Evolutionary conservation across 2,888 invertebrate genomes (phyloP).

Genomic region (Lagria hirta): DNA sequence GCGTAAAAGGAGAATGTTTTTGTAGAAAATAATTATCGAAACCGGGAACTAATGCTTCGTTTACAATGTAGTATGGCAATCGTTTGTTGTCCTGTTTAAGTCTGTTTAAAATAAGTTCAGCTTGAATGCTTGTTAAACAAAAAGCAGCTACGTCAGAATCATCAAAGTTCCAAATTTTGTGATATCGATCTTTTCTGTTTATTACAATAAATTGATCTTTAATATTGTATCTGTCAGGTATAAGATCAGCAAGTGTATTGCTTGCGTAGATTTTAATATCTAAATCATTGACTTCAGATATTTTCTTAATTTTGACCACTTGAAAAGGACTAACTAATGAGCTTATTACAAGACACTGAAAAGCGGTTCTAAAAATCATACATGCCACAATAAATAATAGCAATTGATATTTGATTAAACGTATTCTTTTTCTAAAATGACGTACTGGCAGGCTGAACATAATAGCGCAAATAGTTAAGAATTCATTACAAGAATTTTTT

Average conservation of each 20-base stretch:
- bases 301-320: constrained; percentile 4
- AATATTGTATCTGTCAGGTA: constrained; percentile 2
- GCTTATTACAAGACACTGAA: constrained; percentile 15
- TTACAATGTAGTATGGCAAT: constrained; percentile 7
- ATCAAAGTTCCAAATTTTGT: neutral
- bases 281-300: constrained; percentile 5
- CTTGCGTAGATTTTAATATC: constrained; percentile 5
- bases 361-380: constrained; percentile 8
- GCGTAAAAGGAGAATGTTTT: neutral
- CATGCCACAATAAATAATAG: constrained; percentile 4
- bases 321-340: constrained; percentile 5
- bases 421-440: too few relatives aligned
- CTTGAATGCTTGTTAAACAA: constrained; percentile 1
- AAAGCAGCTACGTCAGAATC: constrained; percentile 2
- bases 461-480: constrained; percentile 4
- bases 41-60: neutral
- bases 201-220: constrained; percentile 4
- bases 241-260: neutral
- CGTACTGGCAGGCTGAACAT: too few relatives aligned
- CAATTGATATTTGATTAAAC: too few relatives aligned
- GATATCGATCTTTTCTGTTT: constrained; percentile 1
- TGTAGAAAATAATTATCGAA: neutral
- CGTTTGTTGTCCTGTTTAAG: neutral
- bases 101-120: constrained; percentile 1
- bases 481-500: neutral